Base-by-base conservation (phyloP, 2,113 vertebrate species). In the Phoxinus phoxinus region DNA sequence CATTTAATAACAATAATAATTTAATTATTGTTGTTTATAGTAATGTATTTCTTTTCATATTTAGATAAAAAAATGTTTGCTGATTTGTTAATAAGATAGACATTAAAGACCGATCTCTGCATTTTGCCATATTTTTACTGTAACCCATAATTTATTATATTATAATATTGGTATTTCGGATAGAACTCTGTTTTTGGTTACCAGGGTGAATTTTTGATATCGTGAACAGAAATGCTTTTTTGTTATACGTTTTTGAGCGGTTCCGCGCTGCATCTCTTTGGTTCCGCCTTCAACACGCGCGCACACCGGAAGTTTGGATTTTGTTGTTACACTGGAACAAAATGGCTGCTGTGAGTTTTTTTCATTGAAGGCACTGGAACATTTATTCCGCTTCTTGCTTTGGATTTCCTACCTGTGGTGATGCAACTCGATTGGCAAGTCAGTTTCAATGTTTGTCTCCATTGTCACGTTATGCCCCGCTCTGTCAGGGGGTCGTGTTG, bases 241-340 rank as follows among this genome's bases (percentile, higher is more conserved):
- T 10, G 41, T 41, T 10, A 2, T 10, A 9, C 23, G 5, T 37
- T 74, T 74, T 78, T 37, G 30, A 61, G 35, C 77, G 23, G 78
- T 9, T 56, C 65, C 74, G 53, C 15, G 65, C 7, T 1, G 35
- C 27, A 19, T 4, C 15, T 59, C 13, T 46, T 81, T 69, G 75
- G 84, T 78, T 61, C 92, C 94, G 91, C 91, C 88, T 73, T 71
- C 86, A n/a, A 41, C n/a, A 56, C 46, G 67, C 81, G 80, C 80
- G 82, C 89, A 91, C 89, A 94, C 92, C 94, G 95, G 95, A 95
- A 95, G 94, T 94, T 91, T 89, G 90, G 94, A 92, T 95, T 94
- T 95, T 95, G 95, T 95, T 95, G 94, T 95, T 93, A 94, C 94
- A 95, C 95, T 95, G 94, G 93, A 94, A 94, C 92, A 95, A 95